These are phyloP conservation scores for Lagocephalus sceleratus DNA, from an alignment of 2,797 vertebrate species.

Conservation along the genomic window DNA sequence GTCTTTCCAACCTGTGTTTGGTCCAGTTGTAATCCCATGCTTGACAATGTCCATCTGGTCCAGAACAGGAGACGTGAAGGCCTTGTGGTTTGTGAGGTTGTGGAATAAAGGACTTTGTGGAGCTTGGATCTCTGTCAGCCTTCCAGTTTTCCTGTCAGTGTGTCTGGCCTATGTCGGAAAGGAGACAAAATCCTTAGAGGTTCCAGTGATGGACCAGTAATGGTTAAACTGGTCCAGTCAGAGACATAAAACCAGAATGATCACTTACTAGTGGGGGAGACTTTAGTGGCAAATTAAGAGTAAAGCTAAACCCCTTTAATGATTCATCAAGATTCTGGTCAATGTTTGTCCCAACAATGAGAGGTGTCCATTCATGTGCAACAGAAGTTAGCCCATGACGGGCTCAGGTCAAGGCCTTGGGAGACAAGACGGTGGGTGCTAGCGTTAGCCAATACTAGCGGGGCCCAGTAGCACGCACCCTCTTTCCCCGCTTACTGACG, in stretches of 20 bases:
- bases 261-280: constrained; percentile 41
- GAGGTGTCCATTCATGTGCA: constrained; percentile 47
- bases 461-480: constrained; percentile 73
- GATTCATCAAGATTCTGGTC: constrained; percentile 62
- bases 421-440: constrained; percentile 51
- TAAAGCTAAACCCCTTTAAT: constrained; percentile 64
- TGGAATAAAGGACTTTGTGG: constrained; percentile 42
- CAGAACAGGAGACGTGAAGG: constrained; percentile 51
- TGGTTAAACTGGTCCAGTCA: constrained; percentile 32
- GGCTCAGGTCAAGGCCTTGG: constrained; percentile 59
- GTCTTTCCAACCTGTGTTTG: constrained; percentile 44
- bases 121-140: constrained; percentile 45
- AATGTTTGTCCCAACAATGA: constrained; percentile 61
- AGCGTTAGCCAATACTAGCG: constrained; percentile 64
- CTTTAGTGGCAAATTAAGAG: constrained; percentile 61
- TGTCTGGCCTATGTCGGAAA: constrained; percentile 49
- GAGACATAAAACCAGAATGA: constrained; percentile 43
- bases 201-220: constrained; percentile 39
- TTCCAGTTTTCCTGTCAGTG: constrained; percentile 52
- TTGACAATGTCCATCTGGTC: constrained; percentile 56
- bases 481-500: constrained; percentile 77
- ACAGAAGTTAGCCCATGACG: constrained; percentile 59
- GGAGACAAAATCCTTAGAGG: constrained; percentile 43
- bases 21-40: constrained; percentile 64
- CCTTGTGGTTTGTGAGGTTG: constrained; percentile 47